Evolutionary conservation across 2,888 invertebrate species (phyloP).

Genomic region (Galerucella calmariensis): DNA sequence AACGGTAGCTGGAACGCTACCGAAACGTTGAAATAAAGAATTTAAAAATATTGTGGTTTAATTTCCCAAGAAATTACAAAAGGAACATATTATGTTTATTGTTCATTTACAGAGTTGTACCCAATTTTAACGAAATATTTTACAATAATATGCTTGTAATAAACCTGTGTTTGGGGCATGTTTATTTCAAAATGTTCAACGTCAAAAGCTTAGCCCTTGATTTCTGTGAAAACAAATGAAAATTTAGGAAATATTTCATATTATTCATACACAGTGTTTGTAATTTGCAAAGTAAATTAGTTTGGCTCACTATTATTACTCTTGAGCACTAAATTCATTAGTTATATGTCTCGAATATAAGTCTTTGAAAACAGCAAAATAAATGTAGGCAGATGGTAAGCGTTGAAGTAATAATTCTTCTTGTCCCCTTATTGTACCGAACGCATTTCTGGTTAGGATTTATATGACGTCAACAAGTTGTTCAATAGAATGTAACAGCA

Average conservation of each 20-base stretch:
- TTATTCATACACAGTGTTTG: not conserved
- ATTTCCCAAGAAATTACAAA: too few relatives aligned
- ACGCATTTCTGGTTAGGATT: not conserved
- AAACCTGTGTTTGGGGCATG: too few relatives aligned
- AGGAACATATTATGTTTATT: too few relatives aligned
- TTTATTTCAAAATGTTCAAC: too few relatives aligned
- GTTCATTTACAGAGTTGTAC: too few relatives aligned
- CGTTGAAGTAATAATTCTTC: conserved; percentile 7
- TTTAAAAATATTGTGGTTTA: too few relatives aligned
- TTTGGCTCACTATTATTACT: not conserved
- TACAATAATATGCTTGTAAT: too few relatives aligned
- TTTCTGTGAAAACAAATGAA: too few relatives aligned
- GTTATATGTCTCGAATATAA: not conserved
- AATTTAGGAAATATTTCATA: not conserved
- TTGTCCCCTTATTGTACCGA: not conserved
- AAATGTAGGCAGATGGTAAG: conserved; percentile 9
- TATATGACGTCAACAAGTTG: conserved; percentile 2
- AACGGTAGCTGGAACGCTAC: too few relatives aligned
- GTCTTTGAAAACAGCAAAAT: not conserved
- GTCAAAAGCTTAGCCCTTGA: too few relatives aligned
- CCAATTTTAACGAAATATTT: too few relatives aligned
- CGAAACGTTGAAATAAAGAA: too few relatives aligned
- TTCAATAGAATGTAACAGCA: conserved; percentile 5
- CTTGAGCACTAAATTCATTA: not conserved
- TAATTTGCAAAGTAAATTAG: not conserved